A percentile compares a stretch with the other conserved stretches of the same genome.
These are phyloP conservation scores for Calephelis perditalis DNA, from an alignment of 2,888 invertebrate genomes.

Conservation along the genomic window DNA sequence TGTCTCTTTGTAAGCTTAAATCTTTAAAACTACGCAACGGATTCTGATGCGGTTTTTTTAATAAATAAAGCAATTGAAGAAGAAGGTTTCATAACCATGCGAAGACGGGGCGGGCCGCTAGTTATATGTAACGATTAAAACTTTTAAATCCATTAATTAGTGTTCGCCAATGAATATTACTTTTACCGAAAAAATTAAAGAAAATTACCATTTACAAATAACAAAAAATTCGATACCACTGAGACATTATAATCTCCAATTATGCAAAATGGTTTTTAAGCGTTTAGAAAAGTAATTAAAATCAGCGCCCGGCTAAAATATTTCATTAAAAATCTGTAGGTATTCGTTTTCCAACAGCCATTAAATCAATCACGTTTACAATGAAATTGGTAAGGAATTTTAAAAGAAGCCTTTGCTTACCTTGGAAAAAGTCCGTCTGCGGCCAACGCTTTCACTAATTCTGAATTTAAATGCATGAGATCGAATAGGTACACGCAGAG, in stretches of 20 bases:
- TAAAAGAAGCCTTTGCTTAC: slow-evolving; percentile 56
- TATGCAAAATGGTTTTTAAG: slow-evolving; percentile 9
- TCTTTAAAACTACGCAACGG: too few species aligned
- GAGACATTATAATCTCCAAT: slow-evolving; percentile 3
- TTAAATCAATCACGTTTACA: slow-evolving; percentile 69
- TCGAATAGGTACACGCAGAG: slow-evolving; percentile 69
- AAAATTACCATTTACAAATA: background rate
- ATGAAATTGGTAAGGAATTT: slow-evolving; percentile 55
- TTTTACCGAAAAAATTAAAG: too few species aligned
- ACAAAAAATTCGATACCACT: background rate
- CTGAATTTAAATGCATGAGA: slow-evolving; percentile 78
- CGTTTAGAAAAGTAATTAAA: slow-evolving; percentile 14
- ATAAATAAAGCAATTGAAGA: too few species aligned
- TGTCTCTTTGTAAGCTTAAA: too few species aligned
- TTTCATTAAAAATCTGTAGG: background rate
- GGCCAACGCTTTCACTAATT: slow-evolving; percentile 70
- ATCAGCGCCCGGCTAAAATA: slow-evolving; percentile 14
- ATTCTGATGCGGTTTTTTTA: too few species aligned
- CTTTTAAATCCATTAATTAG: too few species aligned
- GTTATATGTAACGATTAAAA: too few species aligned
- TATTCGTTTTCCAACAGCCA: slow-evolving; percentile 38
- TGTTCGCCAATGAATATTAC: too few species aligned
- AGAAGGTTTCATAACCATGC: too few species aligned
- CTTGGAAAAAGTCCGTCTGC: slow-evolving; percentile 58
- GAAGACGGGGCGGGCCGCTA: too few species aligned